Evolutionary conservation across 2,113 vertebrate genomes (phyloP), one percentile per base, ranked within the genome.

Genomic region (Sphyrna mokarran): DNA sequence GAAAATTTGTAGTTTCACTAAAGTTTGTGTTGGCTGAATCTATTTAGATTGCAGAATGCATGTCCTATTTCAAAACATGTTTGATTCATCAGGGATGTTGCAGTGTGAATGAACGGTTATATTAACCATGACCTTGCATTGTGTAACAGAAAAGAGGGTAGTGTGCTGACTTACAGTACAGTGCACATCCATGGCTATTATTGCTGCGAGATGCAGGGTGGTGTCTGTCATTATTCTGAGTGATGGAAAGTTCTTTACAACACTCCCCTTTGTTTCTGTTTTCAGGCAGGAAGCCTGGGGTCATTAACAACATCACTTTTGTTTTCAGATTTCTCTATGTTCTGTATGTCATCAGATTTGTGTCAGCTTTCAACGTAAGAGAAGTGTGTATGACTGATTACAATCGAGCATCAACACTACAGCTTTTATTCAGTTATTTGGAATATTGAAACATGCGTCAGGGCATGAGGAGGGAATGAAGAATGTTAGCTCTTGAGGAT

Each of bases 401-500:
- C 66, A 40, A 69, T 23, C 14, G 66, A 69, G 22, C 87, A 58
- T 63, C 26, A n/a, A 63, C 29, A 91, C 13, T 63, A 33, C 54
- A 90, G 87, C 5, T 91, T 83, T 22, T 83, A 83, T 91, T 91
- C 87, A 33, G 87, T n/a, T 91, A 66, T 68, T 93, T 37, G n/a
- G 33, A 10, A 68, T 29, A 93, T 66, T 20, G 72, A 76, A 29
- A 76, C 72, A 33, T 26, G 22, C 7, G 6, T 29, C 8, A 72
- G 70, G 70, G 70, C 70, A 29, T 29, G 1, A 29, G 33, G 29
- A 23, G 23, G 72, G 33, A n/a, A 76, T n/a, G 72, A 76, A 7
- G 10, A 33, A 33, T 33, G 33, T 76, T 76, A 33, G 29, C 72
- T 76, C 48, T 33, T 76, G 72, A 76, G 10, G 72, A 2, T 33